Conservation (phyloP, 1,140 invertebrate genomes). For the Drosophila mauritiana region DNA sequence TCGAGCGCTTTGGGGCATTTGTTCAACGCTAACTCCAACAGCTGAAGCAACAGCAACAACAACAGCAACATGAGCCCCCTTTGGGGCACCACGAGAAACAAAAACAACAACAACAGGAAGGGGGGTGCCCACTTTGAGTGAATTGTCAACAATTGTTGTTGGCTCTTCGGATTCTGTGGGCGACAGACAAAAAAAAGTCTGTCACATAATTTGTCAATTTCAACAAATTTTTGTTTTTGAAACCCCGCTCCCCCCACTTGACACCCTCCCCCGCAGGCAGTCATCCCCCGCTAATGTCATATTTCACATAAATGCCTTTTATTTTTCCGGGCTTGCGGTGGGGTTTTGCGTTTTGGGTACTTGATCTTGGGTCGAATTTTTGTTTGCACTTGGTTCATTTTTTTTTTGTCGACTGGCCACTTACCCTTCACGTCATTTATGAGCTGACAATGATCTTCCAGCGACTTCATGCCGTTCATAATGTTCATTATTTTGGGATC, state of each 20-base stretch:
- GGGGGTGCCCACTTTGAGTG: constrained; percentile 64
- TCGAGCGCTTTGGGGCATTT: constrained; percentile 80
- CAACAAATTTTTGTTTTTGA: constrained; percentile 62
- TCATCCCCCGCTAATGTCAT: constrained; percentile 57
- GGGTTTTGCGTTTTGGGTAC: constrained; percentile 8
- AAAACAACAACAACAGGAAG: constrained; percentile 20
- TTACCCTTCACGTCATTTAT: constrained; percentile 64
- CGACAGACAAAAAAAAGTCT: constrained; percentile 77
- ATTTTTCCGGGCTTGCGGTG: constrained; percentile 50
- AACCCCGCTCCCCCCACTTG: not conserved
- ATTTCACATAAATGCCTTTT: constrained; percentile 66
- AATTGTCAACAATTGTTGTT: constrained; percentile 81
- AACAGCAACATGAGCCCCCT: constrained; percentile 12
- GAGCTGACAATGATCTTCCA: constrained; percentile 75
- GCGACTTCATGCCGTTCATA: constrained; percentile 63
- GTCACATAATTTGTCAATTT: constrained; percentile 82
- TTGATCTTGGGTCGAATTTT: constrained; percentile 19
- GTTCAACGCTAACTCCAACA: constrained; percentile 66
- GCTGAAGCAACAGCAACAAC: constrained; percentile 31
- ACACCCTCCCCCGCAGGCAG: not conserved
- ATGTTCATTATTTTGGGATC: constrained; percentile 71
- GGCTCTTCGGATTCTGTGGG: constrained; percentile 74
- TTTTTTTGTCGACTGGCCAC: constrained; percentile 29
- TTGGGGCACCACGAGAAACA: not conserved
- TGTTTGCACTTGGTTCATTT: not conserved